These are phyloP conservation scores for Cylindroiulus punctatus DNA, from an alignment of 2,888 invertebrate species.

Conservation along the genomic window DNA sequence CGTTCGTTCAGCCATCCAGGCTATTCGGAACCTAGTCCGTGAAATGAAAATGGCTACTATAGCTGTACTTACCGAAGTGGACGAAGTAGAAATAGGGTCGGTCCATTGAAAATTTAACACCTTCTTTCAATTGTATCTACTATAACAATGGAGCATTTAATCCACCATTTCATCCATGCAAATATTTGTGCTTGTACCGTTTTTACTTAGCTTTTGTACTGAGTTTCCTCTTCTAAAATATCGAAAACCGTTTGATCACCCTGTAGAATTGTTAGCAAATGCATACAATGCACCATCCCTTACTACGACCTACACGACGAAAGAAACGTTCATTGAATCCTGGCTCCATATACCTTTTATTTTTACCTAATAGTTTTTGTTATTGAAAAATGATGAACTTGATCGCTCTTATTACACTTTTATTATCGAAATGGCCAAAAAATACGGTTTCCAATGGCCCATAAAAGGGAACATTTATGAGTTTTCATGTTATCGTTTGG, in stretches of 20 bases:
- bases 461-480: constrained; percentile 19
- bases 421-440: constrained; percentile 37
- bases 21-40: too few species aligned
- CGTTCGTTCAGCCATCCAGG: too few species aligned
- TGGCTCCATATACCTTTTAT: constrained; percentile 25
- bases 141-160: not conserved
- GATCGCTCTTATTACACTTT: constrained; percentile 36
- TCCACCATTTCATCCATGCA: not conserved
- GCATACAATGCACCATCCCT: not conserved
- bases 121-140: too few species aligned
- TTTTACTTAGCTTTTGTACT: not conserved
- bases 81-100: too few species aligned
- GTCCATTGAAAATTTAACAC: too few species aligned
- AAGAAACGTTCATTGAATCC: constrained; percentile 7
- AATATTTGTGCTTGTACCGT: not conserved
- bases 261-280: not conserved
- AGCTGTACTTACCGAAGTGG: too few species aligned
- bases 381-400: constrained; percentile 38
- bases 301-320: not conserved
- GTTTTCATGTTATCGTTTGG: constrained; percentile 28
- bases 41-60: too few species aligned
- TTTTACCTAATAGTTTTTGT: constrained; percentile 38
- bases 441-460: constrained; percentile 11
- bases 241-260: not conserved
- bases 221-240: too few species aligned